These are phyloP conservation scores for Holotrichia oblita DNA, from an alignment of 1,140 invertebrate genomes.

Conservation along the genomic window DNA sequence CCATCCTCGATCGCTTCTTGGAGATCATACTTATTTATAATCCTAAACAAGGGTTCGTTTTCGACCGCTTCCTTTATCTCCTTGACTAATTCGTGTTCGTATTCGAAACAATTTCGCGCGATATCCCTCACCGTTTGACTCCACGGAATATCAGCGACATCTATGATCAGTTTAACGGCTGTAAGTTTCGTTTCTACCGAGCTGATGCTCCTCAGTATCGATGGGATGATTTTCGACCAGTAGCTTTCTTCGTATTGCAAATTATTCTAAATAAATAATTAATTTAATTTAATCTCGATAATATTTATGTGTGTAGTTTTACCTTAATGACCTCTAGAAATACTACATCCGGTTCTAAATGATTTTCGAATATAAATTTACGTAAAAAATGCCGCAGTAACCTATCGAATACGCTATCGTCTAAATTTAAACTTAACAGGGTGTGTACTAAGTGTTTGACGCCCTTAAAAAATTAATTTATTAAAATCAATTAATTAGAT, in stretches of 20 bases:
- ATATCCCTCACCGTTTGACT: conserved; percentile 47
- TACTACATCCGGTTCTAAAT: conserved; percentile 48
- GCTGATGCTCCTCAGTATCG: conserved; percentile 48
- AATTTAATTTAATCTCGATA: conserved; percentile 16
- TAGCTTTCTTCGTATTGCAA: conserved; percentile 49
- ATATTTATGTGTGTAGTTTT: conserved; percentile 31
- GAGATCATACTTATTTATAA: conserved; percentile 43
- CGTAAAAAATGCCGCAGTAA: conserved; percentile 50
- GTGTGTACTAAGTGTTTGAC: conserved; percentile 1
- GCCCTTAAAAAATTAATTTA: conserved; percentile 28
- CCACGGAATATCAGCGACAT: conserved; percentile 49
- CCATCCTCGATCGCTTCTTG: neutral
- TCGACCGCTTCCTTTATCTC: conserved; percentile 47
- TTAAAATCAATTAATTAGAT: conserved; percentile 14
- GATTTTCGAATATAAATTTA: conserved; percentile 49
- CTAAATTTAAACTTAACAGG: conserved; percentile 44
- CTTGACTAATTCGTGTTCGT: conserved; percentile 43
- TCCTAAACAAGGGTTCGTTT: conserved; percentile 47
- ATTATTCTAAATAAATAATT: conserved; percentile 44
- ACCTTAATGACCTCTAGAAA: conserved; percentile 52
- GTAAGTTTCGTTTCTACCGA: conserved; percentile 46
- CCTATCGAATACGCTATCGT: conserved; percentile 44
- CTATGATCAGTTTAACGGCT: conserved; percentile 46
- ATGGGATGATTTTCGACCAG: conserved; percentile 46
- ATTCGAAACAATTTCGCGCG: conserved; percentile 41